These are phyloP conservation scores for Charadrius vociferus DNA, from an alignment of 2,113 vertebrate species.

Conservation along the genomic window DNA sequence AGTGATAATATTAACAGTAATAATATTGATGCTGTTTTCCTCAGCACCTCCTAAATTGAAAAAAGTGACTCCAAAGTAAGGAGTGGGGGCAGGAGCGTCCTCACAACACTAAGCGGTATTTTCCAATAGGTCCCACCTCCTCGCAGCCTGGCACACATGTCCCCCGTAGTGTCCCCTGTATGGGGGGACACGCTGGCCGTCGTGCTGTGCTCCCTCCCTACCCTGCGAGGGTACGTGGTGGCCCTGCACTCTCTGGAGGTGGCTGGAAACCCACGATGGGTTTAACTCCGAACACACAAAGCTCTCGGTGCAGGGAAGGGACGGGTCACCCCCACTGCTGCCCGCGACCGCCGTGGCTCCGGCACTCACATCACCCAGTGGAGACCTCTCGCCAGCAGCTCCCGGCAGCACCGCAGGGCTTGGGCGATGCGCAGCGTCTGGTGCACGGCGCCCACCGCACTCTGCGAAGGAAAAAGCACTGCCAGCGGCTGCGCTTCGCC, in stretches of 20 bases:
- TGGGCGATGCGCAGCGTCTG: slow-evolving; percentile 82
- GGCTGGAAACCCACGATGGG: rapidly evolving
- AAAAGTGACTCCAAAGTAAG: neutral
- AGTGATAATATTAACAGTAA: too few species aligned
- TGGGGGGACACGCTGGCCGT: rapidly evolving
- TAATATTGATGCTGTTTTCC: neutral
- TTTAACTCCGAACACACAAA: rapidly evolving
- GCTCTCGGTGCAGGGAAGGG: rapidly evolving
- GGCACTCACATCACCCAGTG: slow-evolving; percentile 84
- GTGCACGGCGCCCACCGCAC: slow-evolving; percentile 79
- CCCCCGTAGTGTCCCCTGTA: neutral
- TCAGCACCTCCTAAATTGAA: neutral
- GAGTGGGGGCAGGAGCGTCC: neutral
- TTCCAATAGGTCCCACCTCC: neutral
- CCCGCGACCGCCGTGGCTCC: rapidly evolving
- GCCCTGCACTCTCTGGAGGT: rapidly evolving
- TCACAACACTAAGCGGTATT: rapidly evolving
- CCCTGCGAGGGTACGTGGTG: neutral
- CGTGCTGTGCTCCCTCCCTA: neutral
- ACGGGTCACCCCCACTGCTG: rapidly evolving
- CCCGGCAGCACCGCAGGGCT: slow-evolving; percentile 73
- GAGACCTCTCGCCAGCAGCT: slow-evolving; percentile 83
- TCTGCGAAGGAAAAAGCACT: slow-evolving; percentile 66
- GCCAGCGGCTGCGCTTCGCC: rapidly evolving
- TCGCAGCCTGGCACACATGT: rapidly evolving